Base-by-base conservation (phyloP, 2,797 vertebrate species). In the Lagocephalus sceleratus region DNA sequence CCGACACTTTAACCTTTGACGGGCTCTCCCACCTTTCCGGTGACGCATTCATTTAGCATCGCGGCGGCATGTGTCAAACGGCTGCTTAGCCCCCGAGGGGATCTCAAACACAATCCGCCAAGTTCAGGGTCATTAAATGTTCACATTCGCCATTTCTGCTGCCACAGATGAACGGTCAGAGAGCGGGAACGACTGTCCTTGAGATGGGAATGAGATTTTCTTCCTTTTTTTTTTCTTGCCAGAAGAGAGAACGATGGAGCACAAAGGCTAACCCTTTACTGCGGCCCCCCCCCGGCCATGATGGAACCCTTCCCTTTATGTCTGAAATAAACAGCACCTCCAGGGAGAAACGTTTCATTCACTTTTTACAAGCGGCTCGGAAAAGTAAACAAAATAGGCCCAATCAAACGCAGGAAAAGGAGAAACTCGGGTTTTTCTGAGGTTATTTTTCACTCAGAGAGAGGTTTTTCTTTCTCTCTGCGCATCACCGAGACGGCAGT, bases 91-190 rank as follows among this genome's bases (percentile, higher is more conserved):
- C 82, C 76, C 23, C 61, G 64, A 79, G 66, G 80, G 82, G 71
- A 56, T 70, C 63, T 80, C 71, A 78, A 85, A 79, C 67, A 64
- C 62, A 78, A 84, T 81, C 74, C 78, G 82, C 86, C 81, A 87
- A 71, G 76, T 78, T 82, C 63, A 79, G 75, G 85, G 80, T 83
- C 79, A 82, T 84, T 83, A 76, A 74, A 67, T 42, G 58, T 79
- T 78, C 79, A 67, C 56, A 47, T 68, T 68, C 48, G 22, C 63
- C 54, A 51, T 63, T 64, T 41, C 53, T 29, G 19, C 60, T 23
- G 55, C 54, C 22, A 65, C 70, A 73, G 57, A 81, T 77, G 78
- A 87, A 76, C 71, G 71, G 63, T 65, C 69, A 66, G 56, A 72
- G 72, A 44, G 57, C 2, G 47, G 61, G 38, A 43, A 65, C 40